These are phyloP conservation scores for Leptogaster cylindrica DNA, from an alignment of 2,888 invertebrate genomes.

Conservation along the genomic window DNA sequence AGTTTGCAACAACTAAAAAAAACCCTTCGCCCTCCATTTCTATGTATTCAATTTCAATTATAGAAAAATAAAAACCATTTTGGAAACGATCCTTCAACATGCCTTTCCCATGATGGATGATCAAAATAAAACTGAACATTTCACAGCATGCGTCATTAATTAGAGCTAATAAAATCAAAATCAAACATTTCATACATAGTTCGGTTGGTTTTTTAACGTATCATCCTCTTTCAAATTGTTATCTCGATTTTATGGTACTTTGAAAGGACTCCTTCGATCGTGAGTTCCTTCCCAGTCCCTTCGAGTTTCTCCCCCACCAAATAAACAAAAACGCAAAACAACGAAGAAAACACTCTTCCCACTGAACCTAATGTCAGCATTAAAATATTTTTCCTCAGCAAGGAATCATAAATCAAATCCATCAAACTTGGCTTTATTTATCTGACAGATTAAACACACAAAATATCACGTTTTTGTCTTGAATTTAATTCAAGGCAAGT, in stretches of 20 bases:
- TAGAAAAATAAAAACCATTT: too few species aligned
- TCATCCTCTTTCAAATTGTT: constrained; percentile 8
- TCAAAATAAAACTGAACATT: constrained; percentile 8
- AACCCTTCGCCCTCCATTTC: too few species aligned
- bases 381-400: constrained; percentile 50
- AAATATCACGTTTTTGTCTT: constrained; percentile 48
- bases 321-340: too few species aligned
- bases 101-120: constrained; percentile 20
- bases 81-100: constrained; percentile 18
- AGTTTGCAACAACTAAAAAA: too few species aligned
- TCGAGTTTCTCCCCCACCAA: neutral
- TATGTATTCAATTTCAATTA: too few species aligned
- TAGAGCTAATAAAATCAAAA: constrained; percentile 44
- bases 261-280: constrained; percentile 17
- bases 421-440: constrained; percentile 50
- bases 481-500: constrained; percentile 43
- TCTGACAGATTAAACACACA: constrained; percentile 51
- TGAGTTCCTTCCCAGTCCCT: neutral
- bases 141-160: constrained; percentile 42
- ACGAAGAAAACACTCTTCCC: constrained; percentile 27
- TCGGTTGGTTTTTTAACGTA: constrained; percentile 10
- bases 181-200: constrained; percentile 41
- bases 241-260: constrained; percentile 32
- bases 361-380: constrained; percentile 49
- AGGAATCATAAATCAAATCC: constrained; percentile 50